phyloP scores from a whole-genome alignment of 2,113 vertebrate genomes.

The Calyptomena viridis region DNA sequence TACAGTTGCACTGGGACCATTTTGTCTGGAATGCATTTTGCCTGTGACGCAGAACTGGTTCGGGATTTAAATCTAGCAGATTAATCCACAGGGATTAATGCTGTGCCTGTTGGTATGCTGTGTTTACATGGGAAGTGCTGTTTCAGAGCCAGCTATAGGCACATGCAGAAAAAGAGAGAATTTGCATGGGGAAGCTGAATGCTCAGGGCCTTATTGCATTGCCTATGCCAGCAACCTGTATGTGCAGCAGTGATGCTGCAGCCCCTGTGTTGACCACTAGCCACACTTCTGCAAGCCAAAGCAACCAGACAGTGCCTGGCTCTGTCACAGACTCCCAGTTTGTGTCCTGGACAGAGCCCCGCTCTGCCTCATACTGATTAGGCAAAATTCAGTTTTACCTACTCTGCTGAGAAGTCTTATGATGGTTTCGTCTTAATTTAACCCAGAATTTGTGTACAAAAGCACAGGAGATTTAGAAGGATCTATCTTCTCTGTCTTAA shows the following conservation, averaged over 20 bases:
- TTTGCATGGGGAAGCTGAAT: neutral
- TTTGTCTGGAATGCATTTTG: neutral
- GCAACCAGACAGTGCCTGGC: neutral
- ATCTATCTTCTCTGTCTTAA: neutral
- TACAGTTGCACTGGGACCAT: neutral
- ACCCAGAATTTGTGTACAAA: neutral
- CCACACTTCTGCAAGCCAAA: neutral
- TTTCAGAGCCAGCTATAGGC: neutral
- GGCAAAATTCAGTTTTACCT: neutral
- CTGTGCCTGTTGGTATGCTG: neutral
- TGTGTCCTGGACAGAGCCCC: neutral
- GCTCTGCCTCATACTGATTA: neutral
- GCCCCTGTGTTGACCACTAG: too few relatives aligned
- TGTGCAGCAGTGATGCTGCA: fast-evolving
- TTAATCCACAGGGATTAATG: neutral
- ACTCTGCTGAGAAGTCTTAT: neutral
- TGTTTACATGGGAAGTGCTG: neutral
- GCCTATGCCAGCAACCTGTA: neutral
- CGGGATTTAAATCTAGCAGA: neutral
- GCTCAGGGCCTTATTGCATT: neutral
- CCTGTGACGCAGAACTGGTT: neutral
- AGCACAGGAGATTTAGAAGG: neutral
- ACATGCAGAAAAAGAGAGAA: neutral
- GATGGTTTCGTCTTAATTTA: neutral
- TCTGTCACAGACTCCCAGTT: neutral